Base-by-base conservation (phyloP, 1,140 invertebrate species). In the Aphelenchoides avenae region DNA sequence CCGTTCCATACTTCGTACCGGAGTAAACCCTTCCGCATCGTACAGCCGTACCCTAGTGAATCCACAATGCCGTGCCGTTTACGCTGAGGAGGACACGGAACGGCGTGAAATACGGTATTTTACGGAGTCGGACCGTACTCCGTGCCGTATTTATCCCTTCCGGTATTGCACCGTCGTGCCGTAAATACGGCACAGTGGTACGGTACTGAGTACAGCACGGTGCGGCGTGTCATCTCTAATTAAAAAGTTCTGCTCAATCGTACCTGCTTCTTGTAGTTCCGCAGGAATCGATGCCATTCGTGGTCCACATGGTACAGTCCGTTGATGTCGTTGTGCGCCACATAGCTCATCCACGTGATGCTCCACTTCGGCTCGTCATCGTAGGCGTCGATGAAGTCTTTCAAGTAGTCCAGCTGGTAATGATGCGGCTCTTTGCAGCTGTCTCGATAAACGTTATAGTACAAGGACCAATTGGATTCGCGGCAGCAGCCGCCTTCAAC, bases 301-400 rank as follows among this genome's bases (percentile, higher is more conserved):
- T 54, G 39, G 30, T 57, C 54, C 20, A 49, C 20, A 37, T 57
- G 56, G 37, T 24, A 56, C 6, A 58, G 18, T 27, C 46, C 49
- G 18, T 41, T 58, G 1, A 24, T 15, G 7, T 41, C 13, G 18
- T 58, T 30, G 36, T 58, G 56, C 5, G 56, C 33, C 20, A 58
- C 7, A n/a, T 42, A 18, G 3, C 26, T 33, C 11, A 40, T 26
- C 56, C 56, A 58, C 1, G 50, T 57, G 9, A 57, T 27, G 4
- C 26, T 27, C 29, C 51, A 58, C 20, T 55, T 58, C 2, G 33
- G 33, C 20, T 41, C 24, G 37, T 55, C 29, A 29, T 48, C 11
- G 40, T 57, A 58, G 15, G 27, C 33, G 1, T 37, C 26, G 6
- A 55, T 13, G 34, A 58, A 58, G 18, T 58, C 31, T 40, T 42